Base-by-base conservation (phyloP, 2,888 invertebrate genomes). In the Phaonia tiefii region DNA sequence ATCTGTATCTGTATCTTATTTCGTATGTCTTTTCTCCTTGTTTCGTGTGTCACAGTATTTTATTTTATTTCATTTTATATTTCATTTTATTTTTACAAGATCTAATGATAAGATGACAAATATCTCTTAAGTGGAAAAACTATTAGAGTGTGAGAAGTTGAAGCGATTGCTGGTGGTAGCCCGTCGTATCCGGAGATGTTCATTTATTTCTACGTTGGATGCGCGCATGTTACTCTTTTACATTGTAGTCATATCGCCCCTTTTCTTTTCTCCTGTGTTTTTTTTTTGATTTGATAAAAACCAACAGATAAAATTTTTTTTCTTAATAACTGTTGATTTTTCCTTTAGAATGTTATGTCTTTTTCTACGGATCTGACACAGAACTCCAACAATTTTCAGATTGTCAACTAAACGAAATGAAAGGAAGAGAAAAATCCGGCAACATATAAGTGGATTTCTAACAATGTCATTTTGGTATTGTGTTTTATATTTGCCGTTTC, bases 61-160 rank as follows among this genome's bases (percentile, higher is more conserved):
- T 15, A 1, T 51, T 51, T 51, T 17, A 5, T 49, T 20, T 17
- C 20, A 17, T 51, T 26, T 11, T 54, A 67, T 60, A 17, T 20
- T 10, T 39, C 39, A 42, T 70, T 63, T 25, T 26, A 60, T 0
- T 66, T 51, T 49, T 37, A 71, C 46, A 54, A 77, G 67, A 77
- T 72, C 67, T 65, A 63, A 67, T 63, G 81, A 78, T 81, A 81
- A 78, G 75, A 78, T 78, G 80, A 81, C 80, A 77, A 77, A 81
- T 77, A 77, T 77, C 71, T 81, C 51, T 77, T 26, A 67, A 71
- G 71, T 77, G 20, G 31, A 60, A 63, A 67, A 78, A 39, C 66
- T 71, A 77, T 75, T 71, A 71, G 66, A 77, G 58, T 80, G 71
- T 77, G 60, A 74, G 58, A 66, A 37, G 44, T 37, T 49, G 51